Evolutionary conservation across 2,113 vertebrate genomes (phyloP).

Genomic region (Chascanopsetta lugubris): DNA sequence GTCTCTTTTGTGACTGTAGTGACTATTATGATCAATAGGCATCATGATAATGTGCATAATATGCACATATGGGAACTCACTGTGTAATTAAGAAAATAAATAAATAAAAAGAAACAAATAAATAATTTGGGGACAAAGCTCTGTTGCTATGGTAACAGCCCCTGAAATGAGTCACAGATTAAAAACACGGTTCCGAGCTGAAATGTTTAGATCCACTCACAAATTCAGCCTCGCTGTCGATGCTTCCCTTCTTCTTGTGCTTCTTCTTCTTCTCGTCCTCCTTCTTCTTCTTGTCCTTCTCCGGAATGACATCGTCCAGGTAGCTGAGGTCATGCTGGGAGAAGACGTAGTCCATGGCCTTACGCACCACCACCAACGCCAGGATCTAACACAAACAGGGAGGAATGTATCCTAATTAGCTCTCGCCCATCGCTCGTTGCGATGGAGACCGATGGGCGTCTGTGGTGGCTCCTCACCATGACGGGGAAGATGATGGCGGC

Average conservation of each 20-base stretch:
- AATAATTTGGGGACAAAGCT: too few species aligned
- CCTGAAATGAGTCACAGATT: too few species aligned
- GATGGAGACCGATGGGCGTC: not conserved
- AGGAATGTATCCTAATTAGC: not conserved
- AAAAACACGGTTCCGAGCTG: too few species aligned
- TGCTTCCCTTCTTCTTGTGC: conserved; percentile 95
- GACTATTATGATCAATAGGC: too few species aligned
- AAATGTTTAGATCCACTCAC: conserved; percentile 78
- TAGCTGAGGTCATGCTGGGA: conserved; percentile 97
- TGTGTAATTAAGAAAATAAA: too few species aligned
- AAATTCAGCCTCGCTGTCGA: conserved; percentile 95
- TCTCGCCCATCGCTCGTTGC: fast-evolving
- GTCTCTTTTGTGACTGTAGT: too few species aligned
- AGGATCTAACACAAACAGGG: conserved; percentile 83
- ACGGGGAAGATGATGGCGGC: conserved; percentile 97
- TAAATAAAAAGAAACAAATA: too few species aligned
- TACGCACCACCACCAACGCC: conserved; percentile 94
- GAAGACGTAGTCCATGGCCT: conserved; percentile 98
- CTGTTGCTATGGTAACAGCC: too few species aligned
- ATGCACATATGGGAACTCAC: too few species aligned
- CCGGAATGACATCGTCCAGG: conserved; percentile 97
- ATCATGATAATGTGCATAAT: too few species aligned
- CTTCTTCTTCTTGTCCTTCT: conserved; percentile 99
- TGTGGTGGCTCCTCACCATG: conserved; percentile 85
- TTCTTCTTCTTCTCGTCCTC: conserved; percentile 98